Evolutionary conservation across 2,888 invertebrate species (phyloP).

Genomic region (Leucophenga montana): DNA sequence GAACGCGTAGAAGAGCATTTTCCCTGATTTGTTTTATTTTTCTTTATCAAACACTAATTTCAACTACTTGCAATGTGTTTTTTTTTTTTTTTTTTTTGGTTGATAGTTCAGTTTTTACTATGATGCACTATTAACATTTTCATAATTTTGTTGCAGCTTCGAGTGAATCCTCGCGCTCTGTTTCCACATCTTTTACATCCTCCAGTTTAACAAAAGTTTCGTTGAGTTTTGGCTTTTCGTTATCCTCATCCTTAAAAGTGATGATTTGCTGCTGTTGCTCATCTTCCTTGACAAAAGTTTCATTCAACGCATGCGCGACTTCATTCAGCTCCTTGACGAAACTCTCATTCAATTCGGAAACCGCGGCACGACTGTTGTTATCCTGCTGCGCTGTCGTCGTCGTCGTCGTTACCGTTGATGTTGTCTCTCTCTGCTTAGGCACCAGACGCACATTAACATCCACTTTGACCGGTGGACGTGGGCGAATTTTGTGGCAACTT

Average conservation of each 20-base stretch:
- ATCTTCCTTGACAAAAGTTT: constrained; percentile 55
- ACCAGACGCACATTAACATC: constrained; percentile 85
- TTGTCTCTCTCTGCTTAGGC: constrained; percentile 74
- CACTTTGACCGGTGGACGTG: constrained; percentile 79
- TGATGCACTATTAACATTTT: constrained; percentile 46
- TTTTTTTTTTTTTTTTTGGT: constrained; percentile 8
- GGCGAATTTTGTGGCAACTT: constrained; percentile 51
- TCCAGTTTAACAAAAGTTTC: constrained; percentile 45
- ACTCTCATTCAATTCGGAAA: constrained; percentile 48
- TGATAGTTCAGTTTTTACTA: neutral
- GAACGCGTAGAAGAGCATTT: constrained; percentile 39
- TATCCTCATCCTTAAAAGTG: too few relatives aligned
- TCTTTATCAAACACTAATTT: constrained; percentile 1
- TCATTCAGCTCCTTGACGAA: constrained; percentile 56
- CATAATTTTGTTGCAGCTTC: constrained; percentile 49
- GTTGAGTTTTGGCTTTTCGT: neutral
- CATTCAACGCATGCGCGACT: constrained; percentile 53
- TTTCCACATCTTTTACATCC: constrained; percentile 28
- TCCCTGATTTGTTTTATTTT: constrained; percentile 18
- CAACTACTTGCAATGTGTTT: constrained; percentile 16
- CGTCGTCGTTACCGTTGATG: neutral
- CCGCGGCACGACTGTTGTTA: constrained; percentile 18
- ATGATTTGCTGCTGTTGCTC: neutral
- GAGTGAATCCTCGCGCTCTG: constrained; percentile 29
- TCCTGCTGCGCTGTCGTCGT: neutral